Base-by-base conservation (phyloP, 2,888 invertebrate genomes). In the Podotricha telesiphe region DNA sequence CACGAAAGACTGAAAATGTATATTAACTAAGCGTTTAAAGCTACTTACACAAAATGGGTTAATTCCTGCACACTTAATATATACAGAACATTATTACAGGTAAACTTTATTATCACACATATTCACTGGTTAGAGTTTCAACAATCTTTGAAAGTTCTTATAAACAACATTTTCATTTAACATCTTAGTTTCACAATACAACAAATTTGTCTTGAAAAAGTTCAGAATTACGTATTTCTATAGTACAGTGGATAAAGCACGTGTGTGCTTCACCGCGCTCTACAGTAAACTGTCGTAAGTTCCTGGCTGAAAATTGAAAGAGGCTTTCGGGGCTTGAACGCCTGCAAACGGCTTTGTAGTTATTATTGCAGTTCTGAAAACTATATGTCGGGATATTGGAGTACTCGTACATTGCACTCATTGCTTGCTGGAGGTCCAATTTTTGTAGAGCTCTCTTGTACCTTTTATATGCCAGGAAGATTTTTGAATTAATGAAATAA, bases 321-420 rank as follows among this genome's bases (percentile, higher is more conserved):
- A 70, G 76, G 78, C 74, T 80, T 79, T 78, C 74, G 72, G 78
- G 78, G 76, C 76, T 76, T 76, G 76, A 76, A 77, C 76, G 79
- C 77, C 77, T 80, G 76, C 82, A 82, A 82, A 80, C 80, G 75
- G 83, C 84, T 88, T 86, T 85, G 80, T 74, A 80, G 82, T 85
- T 84, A 83, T 85, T 84, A 84, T 80, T 79, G 67, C 64, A 71
- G 67, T 65, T 65, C 66, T 61, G 71, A 67, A 69, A 70, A 61
- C 67, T 65, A 66, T 66, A 55, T 63, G 63, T 69, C 17, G 45
- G 56, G 48, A 63, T 67, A 58, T 62, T 59, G 51, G 45, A 63
- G 53, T 37, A 17, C 53, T 53, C 53, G 10, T 55, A 55, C 63
- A 19, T 48, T 65, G 65, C 59, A 48, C 34, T 50, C 8, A 22